Evolutionary conservation across 2,113 vertebrate genomes (phyloP), one percentile per base, ranked within the genome.

Genomic region (Cettia cetti): DNA sequence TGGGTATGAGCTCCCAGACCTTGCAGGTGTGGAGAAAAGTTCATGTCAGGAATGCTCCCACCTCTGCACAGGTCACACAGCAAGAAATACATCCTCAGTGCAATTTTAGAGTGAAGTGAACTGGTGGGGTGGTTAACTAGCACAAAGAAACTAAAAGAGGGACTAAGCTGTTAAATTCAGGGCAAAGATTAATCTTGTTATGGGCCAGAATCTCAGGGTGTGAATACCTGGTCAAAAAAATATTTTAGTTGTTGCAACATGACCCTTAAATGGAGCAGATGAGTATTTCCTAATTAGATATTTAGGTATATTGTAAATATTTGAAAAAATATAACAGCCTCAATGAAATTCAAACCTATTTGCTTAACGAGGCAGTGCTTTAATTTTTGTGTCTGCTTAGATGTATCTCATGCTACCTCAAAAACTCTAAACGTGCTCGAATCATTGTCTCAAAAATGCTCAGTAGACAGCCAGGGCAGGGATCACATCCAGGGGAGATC

Each of bases 1-100:
- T 16, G 50, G 47, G 42, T 59, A 42, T 5, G 28, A n/a, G 61
- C 84, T 95, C 89, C 89, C 86, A 92, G 78, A 45, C 66, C 75
- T 57, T 18, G 44, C 8, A 35, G 50, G 56, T 84, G 61, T 65
- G 53, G 72, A 94, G 75, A 69, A 45, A 80, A 88, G 90, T 79
- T 94, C 35, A 20, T 4, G 75, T 47, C 33, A 28, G 87, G 60
- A 92, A n/a, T 10, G n/a, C 24, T 90, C 35, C 16, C 71, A 77
- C 75, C 78, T 88, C 64, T 78, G 66, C 63, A 4, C 44, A 31
- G 68, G 47, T 68, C 23, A 2, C 49, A 22, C 77, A 64, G 61
- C 52, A 61, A 16, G 45, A 44, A 53, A 63, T 31, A 26, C 11
- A 28, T 60, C 52, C 81, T 60, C 4, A 1, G 15, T 31, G 44